phyloP scores from a whole-genome alignment of 2,888 invertebrate species.

The Apeira syringaria region DNA sequence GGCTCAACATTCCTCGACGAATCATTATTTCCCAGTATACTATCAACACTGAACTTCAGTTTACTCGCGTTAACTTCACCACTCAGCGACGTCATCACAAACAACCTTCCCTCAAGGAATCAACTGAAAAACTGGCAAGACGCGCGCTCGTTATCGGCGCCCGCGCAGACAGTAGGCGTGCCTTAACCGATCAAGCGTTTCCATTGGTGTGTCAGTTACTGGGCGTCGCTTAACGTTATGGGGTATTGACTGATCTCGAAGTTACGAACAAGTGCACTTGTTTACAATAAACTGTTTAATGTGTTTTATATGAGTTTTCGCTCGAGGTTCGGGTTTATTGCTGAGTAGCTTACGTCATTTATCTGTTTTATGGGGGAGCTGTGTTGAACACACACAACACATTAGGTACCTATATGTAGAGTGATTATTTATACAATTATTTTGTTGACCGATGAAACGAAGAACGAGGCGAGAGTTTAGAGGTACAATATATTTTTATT shows the following conservation, averaged over 20 bases:
- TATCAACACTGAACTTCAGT: constrained; percentile 88
- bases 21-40: constrained; percentile 83
- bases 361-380: constrained; percentile 38
- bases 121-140: constrained; percentile 68
- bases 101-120: constrained; percentile 49
- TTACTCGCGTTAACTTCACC: constrained; percentile 65
- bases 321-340: constrained; percentile 72
- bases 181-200: constrained; percentile 39
- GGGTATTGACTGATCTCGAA: constrained; percentile 70
- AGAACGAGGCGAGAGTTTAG: no score
- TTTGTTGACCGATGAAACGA: no score
- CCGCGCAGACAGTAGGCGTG: constrained; percentile 69
- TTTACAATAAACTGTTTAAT: constrained; percentile 79
- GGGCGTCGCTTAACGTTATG: constrained; percentile 61
- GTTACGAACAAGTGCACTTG: constrained; percentile 73
- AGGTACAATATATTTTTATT: no score
- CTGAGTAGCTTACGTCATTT: constrained; percentile 61
- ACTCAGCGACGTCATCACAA: constrained; percentile 66
- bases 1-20: constrained; percentile 37
- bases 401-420: no score
- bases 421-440: no score
- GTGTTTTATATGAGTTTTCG: constrained; percentile 77
- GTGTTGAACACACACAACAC: constrained; percentile 30
- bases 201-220: constrained; percentile 53
- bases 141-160: constrained; percentile 49